phyloP scores from a whole-genome alignment of 1,140 invertebrate genomes.

The Diprion similis region DNA sequence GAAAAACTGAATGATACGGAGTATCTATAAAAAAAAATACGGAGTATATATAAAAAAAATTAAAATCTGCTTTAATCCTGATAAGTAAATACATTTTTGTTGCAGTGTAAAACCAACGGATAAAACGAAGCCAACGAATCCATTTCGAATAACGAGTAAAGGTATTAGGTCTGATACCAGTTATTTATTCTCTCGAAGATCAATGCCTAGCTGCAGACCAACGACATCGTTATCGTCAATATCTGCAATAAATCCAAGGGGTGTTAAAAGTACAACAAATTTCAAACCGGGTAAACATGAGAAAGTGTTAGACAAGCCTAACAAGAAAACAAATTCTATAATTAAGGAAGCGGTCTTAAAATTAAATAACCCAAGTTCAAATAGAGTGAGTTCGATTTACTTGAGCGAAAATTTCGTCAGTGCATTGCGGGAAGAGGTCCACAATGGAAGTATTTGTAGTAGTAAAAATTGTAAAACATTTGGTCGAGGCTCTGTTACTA shows the following conservation, averaged over 20 bases:
- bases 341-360: slow-evolving; percentile 56
- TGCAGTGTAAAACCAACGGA: slow-evolving; percentile 40
- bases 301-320: slow-evolving; percentile 41
- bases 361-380: slow-evolving; percentile 30
- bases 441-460: slow-evolving; percentile 46
- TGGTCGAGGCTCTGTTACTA: slow-evolving; percentile 49
- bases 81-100: slow-evolving; percentile 12
- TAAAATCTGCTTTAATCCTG: no score
- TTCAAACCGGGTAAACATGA: slow-evolving; percentile 55
- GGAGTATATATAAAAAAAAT: not conserved
- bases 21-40: slow-evolving; percentile 16
- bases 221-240: slow-evolving; percentile 19
- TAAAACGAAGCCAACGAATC: slow-evolving; percentile 43
- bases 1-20: not conserved
- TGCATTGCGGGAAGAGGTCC: slow-evolving; percentile 44
- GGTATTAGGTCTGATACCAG: slow-evolving; percentile 34
- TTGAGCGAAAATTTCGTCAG: slow-evolving; percentile 42
- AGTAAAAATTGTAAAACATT: slow-evolving; percentile 42
- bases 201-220: slow-evolving; percentile 40
- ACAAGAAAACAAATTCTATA: slow-evolving; percentile 44
- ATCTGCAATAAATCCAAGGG: slow-evolving; percentile 34
- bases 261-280: slow-evolving; percentile 52
- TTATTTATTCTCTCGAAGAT: slow-evolving; percentile 44
- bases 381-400: slow-evolving; percentile 31
- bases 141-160: slow-evolving; percentile 44